Base-by-base conservation (phyloP, 2,888 invertebrate species). In the Smittia sp. region DNA sequence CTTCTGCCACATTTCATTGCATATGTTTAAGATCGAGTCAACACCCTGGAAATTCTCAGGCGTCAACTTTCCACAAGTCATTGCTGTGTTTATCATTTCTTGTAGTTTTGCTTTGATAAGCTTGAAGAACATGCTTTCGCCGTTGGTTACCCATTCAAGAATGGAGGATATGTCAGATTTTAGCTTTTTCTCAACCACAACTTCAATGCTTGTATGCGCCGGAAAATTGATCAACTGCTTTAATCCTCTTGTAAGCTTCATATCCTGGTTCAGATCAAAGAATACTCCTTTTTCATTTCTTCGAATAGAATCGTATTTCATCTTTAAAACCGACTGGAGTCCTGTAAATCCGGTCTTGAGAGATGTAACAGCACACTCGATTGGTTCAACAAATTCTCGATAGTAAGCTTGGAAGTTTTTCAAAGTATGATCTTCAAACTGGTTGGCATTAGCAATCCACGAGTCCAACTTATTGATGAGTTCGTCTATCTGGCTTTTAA, bases 381-480 rank as follows among this genome's bases (percentile, higher is more conserved):
- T 81, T 0, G 94, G 93, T 75, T 88, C 85, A 0, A 90, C 85
- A 70, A 96, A 83, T 79, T 96, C 96, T 0, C 90, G 90, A 79
- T 93, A 94, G n/a, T 87, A 87, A 1, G 86, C 83, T 0, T 85
- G 82, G 78, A 87, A 90, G 0, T 80, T 81, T 1, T 78, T 80
- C 24, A 87, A 84, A 0, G 79, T 80, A 24, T 81, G 80, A 74
- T 80, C 77, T 0, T 80, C 75, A 75, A 82, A 82, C 20, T 79
- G 76, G 75, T 80, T 79, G 1, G 81, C 79, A 75, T 82, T 82
- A 3, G 78, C 78, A 41, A 81, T 78, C 81, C 82, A 82, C 11
- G 81, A 76, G 24, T 81, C 78, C 1, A 83, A 27, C 65, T 73
- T 73, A 46, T 27, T 73, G 9, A 73, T 65, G 2, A 73, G 41